These are phyloP conservation scores for Lasiurus borealis DNA, from an alignment of 2,113 vertebrate genomes.

Conservation along the genomic window DNA sequence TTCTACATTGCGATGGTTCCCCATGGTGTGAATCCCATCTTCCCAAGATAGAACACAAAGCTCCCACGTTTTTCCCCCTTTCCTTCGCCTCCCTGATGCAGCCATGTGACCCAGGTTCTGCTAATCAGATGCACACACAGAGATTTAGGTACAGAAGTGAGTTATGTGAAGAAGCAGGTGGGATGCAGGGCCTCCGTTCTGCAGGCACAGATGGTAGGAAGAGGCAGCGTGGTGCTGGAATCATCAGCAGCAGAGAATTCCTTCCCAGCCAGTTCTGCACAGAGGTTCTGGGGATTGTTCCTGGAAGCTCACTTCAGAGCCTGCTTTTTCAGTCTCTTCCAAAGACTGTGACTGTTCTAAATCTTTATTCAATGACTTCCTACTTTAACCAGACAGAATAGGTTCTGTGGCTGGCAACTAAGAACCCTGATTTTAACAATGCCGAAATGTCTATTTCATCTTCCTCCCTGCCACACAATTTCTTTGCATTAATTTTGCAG, in stretches of 20 bases:
- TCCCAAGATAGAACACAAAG: conserved; percentile 65
- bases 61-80: conserved; percentile 66
- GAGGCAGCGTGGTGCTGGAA: conserved; percentile 41
- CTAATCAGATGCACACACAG: conserved; percentile 64
- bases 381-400: background rate
- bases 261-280: background rate
- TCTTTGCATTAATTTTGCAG: background rate
- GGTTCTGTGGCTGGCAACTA: background rate
- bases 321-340: conserved; percentile 50
- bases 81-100: conserved; percentile 49
- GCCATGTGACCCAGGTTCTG: conserved; percentile 46
- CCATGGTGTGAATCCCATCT: conserved; percentile 64
- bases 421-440: background rate
- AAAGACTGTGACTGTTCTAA: conserved; percentile 22
- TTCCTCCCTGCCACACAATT: background rate
- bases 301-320: background rate
- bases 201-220: conserved; percentile 67
- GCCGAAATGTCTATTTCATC: background rate
- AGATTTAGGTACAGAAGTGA: conserved; percentile 51
- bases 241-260: background rate
- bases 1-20: conserved; percentile 43
- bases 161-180: conserved; percentile 57
- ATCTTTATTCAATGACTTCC: conserved; percentile 33
- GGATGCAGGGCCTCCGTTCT: conserved; percentile 12
- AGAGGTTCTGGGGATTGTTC: conserved; percentile 35